These are phyloP conservation scores for Vollenhovia emeryi DNA, from an alignment of 1,140 invertebrate genomes.

Conservation along the genomic window DNA sequence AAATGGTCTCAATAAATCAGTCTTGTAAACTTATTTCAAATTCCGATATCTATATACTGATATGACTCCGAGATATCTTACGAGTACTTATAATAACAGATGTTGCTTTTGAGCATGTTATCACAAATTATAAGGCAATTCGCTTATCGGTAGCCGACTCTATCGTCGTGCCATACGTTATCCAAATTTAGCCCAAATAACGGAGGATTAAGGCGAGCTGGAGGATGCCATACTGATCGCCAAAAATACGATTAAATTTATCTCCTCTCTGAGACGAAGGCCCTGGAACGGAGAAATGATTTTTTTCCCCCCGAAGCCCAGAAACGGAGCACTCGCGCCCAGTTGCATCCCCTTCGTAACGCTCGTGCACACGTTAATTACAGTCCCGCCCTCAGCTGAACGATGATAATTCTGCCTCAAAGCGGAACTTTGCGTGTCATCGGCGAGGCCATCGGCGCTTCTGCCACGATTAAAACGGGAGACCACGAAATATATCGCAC, in stretches of 20 bases:
- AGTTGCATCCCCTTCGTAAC: background rate
- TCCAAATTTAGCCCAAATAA: background rate
- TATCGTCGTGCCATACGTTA: background rate
- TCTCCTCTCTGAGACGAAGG: background rate
- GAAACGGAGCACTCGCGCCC: background rate
- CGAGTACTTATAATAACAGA: background rate
- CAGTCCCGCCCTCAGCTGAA: background rate
- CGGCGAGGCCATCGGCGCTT: constrained; percentile 38
- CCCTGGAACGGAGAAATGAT: background rate
- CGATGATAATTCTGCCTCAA: constrained; percentile 25
- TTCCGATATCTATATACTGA: background rate
- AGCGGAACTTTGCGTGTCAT: constrained; percentile 15
- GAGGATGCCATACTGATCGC: background rate
- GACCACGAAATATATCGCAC: constrained; percentile 21
- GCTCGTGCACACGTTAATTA: constrained; percentile 27
- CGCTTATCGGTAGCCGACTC: background rate
- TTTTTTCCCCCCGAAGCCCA: background rate
- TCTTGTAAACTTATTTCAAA: background rate
- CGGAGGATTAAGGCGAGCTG: background rate
- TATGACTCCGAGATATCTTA: background rate
- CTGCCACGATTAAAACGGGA: constrained; percentile 46
- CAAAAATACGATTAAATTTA: background rate
- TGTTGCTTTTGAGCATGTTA: background rate
- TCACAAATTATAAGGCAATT: background rate
- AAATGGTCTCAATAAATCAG: background rate